Evolutionary conservation across 2,113 vertebrate species (phyloP), one percentile per base, ranked within the genome.

Genomic region (Eptesicus fuscus): DNA sequence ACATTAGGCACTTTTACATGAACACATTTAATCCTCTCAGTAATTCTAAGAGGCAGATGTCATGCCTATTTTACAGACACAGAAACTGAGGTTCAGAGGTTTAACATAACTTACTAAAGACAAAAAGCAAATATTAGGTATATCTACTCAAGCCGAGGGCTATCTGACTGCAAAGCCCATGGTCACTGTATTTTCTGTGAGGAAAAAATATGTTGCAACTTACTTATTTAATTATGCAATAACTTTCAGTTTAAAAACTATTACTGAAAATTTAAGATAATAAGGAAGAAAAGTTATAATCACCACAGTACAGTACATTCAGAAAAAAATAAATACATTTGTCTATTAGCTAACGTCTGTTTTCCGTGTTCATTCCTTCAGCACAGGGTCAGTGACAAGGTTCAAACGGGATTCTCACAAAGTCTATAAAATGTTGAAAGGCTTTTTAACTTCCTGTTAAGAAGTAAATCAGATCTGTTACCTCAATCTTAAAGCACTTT

Each of bases 401-500:
- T 93, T 71, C 69, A 83, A 44, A 86, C 13, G 49, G 42, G 30
- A 83, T 28, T 97, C 71, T 93, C 84, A 77, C 18, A 47, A 85
- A 65, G 47, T 49, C 78, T 96, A 91, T 47, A 96, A 96, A 96
- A 97, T 4, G 11, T 69, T 94, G 74, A 93, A 95, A 95, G 95
- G 91, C 93, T 90, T 90, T 83, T 97, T 85, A 94, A 92, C 70
- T 89, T 96, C 84, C 83, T 97, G 71, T 83, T 94, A 87, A 94
- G 92, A 94, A 92, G 94, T 88, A 96, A 56, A 74, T 93, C 90
- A 70, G 92, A 86, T 90, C 77, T 93, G 83, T 89, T 95, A 51
- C 65, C 42, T 95, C 97, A 96, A 93, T 69, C 70, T 95, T 59
- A 90, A 74, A 85, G 91, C 6, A 87, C 67, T 90, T 92, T 59